Evolutionary conservation across 2,888 invertebrate genomes (phyloP).

Genomic region (Tiliacea aurago): DNA sequence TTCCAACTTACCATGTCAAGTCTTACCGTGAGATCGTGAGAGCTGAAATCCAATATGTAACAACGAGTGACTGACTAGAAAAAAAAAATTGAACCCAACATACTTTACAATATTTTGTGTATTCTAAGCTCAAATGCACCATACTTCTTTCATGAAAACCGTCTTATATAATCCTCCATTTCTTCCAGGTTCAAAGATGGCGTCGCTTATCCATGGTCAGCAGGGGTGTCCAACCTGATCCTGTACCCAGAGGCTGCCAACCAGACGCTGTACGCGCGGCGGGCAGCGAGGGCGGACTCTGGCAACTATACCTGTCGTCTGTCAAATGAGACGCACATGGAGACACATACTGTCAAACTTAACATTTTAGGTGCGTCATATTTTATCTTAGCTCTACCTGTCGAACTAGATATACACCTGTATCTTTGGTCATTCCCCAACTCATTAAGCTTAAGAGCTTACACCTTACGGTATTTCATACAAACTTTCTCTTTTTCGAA

Average conservation of each 20-base stretch:
- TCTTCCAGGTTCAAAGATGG: constrained; percentile 93
- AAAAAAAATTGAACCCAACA: not conserved
- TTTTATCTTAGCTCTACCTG: not conserved
- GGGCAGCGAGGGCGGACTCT: constrained; percentile 91
- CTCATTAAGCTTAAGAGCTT: too few relatives aligned
- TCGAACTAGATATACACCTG: not conserved
- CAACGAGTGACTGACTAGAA: not conserved
- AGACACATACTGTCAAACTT: constrained; percentile 92
- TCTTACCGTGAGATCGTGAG: not conserved
- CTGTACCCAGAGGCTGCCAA: constrained; percentile 94
- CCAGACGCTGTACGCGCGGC: constrained; percentile 94
- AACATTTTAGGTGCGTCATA: constrained; percentile 91
- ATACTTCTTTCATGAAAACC: not conserved
- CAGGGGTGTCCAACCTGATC: constrained; percentile 93
- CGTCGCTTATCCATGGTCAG: constrained; percentile 94
- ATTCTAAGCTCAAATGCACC: not conserved
- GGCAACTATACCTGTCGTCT: constrained; percentile 94
- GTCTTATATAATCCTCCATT: constrained; percentile 29
- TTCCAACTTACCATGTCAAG: not conserved
- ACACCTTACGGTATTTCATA: too few relatives aligned
- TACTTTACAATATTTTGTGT: not conserved
- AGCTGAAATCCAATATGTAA: not conserved
- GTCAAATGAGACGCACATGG: constrained; percentile 92
- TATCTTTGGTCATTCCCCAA: not conserved
- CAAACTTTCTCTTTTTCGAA: too few relatives aligned